Conservation (phyloP, 2,113 vertebrate genomes). For the Tachysurus vachellii region DNA sequence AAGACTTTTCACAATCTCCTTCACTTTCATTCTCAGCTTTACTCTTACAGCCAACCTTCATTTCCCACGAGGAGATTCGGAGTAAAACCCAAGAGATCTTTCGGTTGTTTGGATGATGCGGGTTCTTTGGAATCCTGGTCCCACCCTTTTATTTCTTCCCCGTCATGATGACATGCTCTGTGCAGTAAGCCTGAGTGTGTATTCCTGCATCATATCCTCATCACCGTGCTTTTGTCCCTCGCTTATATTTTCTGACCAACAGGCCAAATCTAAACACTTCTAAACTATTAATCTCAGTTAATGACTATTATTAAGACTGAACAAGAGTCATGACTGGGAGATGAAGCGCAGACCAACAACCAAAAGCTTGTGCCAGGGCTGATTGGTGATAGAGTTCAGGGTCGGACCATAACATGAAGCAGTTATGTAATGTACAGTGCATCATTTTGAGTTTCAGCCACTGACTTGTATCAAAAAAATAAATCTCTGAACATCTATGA, state of each 20-base stretch:
- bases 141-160: neutral
- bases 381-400: too few relatives aligned
- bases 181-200: neutral
- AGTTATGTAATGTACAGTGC: too few relatives aligned
- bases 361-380: too few relatives aligned
- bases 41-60: neutral
- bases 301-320: neutral
- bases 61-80: neutral
- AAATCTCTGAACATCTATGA: too few relatives aligned
- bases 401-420: too few relatives aligned
- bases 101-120: neutral
- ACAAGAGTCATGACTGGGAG: too few relatives aligned
- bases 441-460: too few relatives aligned
- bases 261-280: neutral
- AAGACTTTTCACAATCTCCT: neutral
- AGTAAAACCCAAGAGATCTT: neutral
- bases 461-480: too few relatives aligned
- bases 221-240: neutral
- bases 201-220: neutral
- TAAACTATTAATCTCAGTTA: neutral
- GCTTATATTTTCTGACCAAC: neutral
- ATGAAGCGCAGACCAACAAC: too few relatives aligned
- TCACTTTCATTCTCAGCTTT: neutral
- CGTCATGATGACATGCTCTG: neutral
- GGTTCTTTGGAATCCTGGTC: neutral